Percentiles rank a stretch among this genome's conserved stretches.
These are phyloP conservation scores for Gephyroberyx darwinii DNA, from an alignment of 2,797 vertebrate species.

Conservation along the genomic window DNA sequence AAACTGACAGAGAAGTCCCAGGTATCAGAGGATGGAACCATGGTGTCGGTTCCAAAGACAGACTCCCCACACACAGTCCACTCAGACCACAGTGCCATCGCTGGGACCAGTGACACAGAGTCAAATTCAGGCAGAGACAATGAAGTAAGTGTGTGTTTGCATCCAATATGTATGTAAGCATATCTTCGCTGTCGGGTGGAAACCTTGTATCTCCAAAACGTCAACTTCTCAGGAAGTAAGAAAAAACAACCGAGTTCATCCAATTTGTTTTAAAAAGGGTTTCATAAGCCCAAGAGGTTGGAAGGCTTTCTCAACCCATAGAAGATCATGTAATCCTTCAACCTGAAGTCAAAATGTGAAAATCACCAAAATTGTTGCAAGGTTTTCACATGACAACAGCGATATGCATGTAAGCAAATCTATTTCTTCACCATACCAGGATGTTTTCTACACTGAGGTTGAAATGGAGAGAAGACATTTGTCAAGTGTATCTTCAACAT, in stretches of 20 bases:
- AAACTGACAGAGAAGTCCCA: constrained; percentile 97
- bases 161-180: background rate
- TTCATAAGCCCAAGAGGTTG: no score
- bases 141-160: constrained; percentile 70
- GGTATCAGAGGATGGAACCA: constrained; percentile 96
- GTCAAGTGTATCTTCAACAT: constrained; percentile 84
- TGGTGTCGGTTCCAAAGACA: constrained; percentile 86
- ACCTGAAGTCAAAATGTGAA: no score
- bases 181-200: no score
- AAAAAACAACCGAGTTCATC: no score
- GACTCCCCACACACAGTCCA: constrained; percentile 68
- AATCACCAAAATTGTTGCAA: no score
- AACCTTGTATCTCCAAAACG: no score
- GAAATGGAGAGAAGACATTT: constrained; percentile 86
- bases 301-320: no score
- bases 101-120: constrained; percentile 83
- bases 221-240: no score
- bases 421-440: constrained; percentile 74
- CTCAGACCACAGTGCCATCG: constrained; percentile 70
- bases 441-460: constrained; percentile 84
- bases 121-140: constrained; percentile 82
- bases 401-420: background rate
- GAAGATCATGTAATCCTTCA: no score
- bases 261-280: no score
- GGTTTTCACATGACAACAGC: no score